Base-by-base conservation (phyloP, 2,888 invertebrate species). In the Spilosoma lubricipeda region DNA sequence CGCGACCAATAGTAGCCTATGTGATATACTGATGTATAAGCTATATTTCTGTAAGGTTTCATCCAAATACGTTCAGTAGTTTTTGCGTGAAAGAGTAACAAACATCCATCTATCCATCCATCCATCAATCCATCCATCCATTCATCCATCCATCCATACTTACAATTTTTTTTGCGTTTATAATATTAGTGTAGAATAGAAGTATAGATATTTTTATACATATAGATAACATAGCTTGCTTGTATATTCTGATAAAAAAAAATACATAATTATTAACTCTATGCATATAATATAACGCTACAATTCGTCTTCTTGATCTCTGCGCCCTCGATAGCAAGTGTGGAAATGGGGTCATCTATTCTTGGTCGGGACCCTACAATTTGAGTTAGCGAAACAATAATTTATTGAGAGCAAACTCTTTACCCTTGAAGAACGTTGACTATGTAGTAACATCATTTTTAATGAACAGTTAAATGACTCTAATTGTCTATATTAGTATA, bases 401-500 rank as follows among this genome's bases (percentile, higher is more conserved):
- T 63, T 20, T 56, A 74, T 68, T 71, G 63, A 27, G 74, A 64
- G 23, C 67, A 74, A 71, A 52, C 63, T 74, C 67, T 64, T 56
- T 52, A 39, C 67, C 74, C 74, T 64, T 74, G 74, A 68, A 71
- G 30, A 36, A n/a, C 67, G 36, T 70, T 67, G 67, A 64, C 64
- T 71, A 71, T 74, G 67, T 68, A 70, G 69, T 70, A 18, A 75
- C 72, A 79, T 85, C 77, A 75, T 77, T 76, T 80, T 77, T 78
- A 78, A 83, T 79, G 75, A 80, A 72, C 23, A 68, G 52, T 74
- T 71, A 73, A 80, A 76, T 77, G 65, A 73, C 67, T 79, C 77
- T 85, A 83, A 84, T 82, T 77, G 83, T 71, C 83, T 84, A 80
- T 79, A 83, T 85, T 83, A 76, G 68, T 72, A 75, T 63, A 74